Base-by-base conservation (phyloP, 1,140 invertebrate species). In the Brachionus rubens region DNA sequence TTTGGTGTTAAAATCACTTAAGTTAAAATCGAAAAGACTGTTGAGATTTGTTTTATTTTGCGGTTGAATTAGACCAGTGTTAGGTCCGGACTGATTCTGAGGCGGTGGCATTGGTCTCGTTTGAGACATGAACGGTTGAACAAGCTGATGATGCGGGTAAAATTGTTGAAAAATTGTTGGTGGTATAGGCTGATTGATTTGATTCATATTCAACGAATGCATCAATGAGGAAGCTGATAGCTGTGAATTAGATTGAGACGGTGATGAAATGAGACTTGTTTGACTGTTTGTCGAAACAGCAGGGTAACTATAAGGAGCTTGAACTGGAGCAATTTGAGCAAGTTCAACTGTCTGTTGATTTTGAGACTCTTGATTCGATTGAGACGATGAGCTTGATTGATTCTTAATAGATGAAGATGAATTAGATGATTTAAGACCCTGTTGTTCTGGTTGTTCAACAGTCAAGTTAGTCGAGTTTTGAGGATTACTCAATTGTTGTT, bases 241-340 rank as follows among this genome's bases (percentile, higher is more conserved):
- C 14, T 65, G 59, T 6, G 59, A 43, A 10, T 65, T 65, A 14
- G 59, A 43, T 46, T 41, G 59, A 43, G 59, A 65, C 1, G 59
- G 59, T 12, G 59, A 65, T n/a, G 59, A 65, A 36, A 65, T 65
- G 1, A 41, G 40, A 65, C 54, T 59, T 5, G 54, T 59, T 33
- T 59, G 54, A 36, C 54, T 59, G 14, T 28, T 41, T 28, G 54
- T 59, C 1, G 28, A 21, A 0, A 33, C 54, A 0, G 54, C 28
- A 5, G 40, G 12, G 24, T 30, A 65, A 43, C 21, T 41, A 36
- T 41, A 65, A 65, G 21, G 21, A 24, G 36, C 9, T 16, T 65
- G 59, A 65, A 10, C 24, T 2, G n/a, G 30, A 19, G 19, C 10
- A 19, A 43, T 41, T 65, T 65, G 59, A 3, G 19, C 7, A n/a